A percentile compares a stretch with the other conserved stretches of the same genome.
Evolutionary conservation across 2,888 invertebrate genomes (phyloP).

Genomic region (Tupiocoris notatus): DNA sequence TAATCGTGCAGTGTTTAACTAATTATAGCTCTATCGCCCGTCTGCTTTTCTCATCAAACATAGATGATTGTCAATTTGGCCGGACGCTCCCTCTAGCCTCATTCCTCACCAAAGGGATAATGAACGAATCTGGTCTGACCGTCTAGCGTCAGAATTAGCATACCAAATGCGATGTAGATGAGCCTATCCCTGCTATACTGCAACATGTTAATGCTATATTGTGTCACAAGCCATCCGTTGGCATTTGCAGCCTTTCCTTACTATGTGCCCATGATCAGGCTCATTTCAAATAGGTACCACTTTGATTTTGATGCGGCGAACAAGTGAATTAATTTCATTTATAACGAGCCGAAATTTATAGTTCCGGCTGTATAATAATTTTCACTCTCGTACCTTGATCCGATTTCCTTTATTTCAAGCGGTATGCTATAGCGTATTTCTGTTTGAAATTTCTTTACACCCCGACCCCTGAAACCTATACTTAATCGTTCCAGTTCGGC

Average conservation of each 20-base stretch:
- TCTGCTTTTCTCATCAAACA: background rate
- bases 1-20: no score
- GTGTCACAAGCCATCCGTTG: background rate
- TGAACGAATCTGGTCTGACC: background rate
- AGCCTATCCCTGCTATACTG: background rate
- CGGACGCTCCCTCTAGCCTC: background rate
- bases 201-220: background rate
- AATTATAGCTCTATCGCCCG: no score
- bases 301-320: no score
- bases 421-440: no score
- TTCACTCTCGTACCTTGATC: background rate
- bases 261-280: no score
- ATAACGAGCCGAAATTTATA: no score
- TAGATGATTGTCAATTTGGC: background rate
- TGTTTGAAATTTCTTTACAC: background rate
- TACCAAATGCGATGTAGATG: background rate
- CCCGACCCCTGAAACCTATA: background rate
- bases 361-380: no score
- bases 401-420: no score
- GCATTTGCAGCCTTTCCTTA: background rate
- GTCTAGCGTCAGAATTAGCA: background rate
- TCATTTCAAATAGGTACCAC: no score
- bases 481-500: background rate
- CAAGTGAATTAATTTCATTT: no score
- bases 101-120: background rate